Conservation (phyloP, 1,140 invertebrate species). For the Drosophila nigromelanica region DNA sequence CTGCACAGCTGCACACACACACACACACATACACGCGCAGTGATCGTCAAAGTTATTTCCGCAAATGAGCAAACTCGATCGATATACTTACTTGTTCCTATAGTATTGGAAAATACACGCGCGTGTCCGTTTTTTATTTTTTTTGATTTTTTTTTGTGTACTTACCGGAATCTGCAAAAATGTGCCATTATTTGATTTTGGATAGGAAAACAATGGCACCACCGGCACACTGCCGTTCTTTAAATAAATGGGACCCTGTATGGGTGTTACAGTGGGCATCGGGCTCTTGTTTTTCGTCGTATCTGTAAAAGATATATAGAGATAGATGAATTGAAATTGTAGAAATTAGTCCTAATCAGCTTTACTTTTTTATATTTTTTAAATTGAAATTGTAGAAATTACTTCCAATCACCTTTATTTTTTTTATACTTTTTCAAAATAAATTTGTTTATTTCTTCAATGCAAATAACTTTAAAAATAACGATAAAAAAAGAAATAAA, state of each 20-base stretch:
- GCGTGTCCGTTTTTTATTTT: slow-evolving; percentile 3
- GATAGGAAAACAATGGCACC: slow-evolving; percentile 93
- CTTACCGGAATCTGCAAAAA: slow-evolving; percentile 94
- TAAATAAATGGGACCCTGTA: slow-evolving; percentile 91
- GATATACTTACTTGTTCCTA: slow-evolving; percentile 31
- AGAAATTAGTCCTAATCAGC: too few relatives aligned
- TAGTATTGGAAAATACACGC: slow-evolving; percentile 2
- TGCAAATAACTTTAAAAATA: neutral
- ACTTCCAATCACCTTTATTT: too few relatives aligned
- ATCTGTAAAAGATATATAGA: slow-evolving; percentile 28
- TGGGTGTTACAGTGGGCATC: slow-evolving; percentile 88
- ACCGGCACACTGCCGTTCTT: slow-evolving; percentile 92
- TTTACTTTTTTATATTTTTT: too few relatives aligned
- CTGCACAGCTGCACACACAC: slow-evolving; percentile 1
- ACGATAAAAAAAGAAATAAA: neutral
- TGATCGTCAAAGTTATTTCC: slow-evolving; percentile 81
- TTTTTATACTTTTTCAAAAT: too few relatives aligned
- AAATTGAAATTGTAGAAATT: too few relatives aligned
- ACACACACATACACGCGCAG: slow-evolving; percentile 2
- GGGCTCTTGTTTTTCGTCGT: slow-evolving; percentile 51
- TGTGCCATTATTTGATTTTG: slow-evolving; percentile 91
- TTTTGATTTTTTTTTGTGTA: slow-evolving; percentile 49
- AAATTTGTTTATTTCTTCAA: too few relatives aligned
- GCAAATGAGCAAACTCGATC: slow-evolving; percentile 80
- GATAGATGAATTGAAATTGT: too few relatives aligned